Evolutionary conservation across 2,888 invertebrate genomes (phyloP).

Genomic region (Acanthosepion esculentum): DNA sequence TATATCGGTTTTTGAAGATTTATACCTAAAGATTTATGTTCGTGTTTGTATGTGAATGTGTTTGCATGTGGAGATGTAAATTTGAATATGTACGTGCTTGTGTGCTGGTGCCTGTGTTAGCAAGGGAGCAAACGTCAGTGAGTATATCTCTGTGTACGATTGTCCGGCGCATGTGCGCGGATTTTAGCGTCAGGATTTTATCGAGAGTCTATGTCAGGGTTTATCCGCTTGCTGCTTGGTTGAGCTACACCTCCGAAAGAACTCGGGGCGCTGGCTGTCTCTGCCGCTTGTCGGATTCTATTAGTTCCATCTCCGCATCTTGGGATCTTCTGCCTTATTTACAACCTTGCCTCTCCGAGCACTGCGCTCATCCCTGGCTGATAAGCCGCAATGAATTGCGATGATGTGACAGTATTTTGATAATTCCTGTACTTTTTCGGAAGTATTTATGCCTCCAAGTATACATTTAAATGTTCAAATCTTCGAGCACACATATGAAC

Average conservation of each 20-base stretch:
- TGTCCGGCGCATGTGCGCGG: not conserved
- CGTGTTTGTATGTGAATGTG: too few relatives aligned
- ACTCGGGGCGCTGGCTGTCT: not conserved
- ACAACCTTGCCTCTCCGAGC: too few relatives aligned
- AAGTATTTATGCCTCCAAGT: too few relatives aligned
- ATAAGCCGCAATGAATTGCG: not conserved
- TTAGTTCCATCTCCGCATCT: not conserved
- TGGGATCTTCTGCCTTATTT: not conserved
- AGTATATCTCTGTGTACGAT: not conserved
- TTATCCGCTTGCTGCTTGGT: conserved; percentile 13
- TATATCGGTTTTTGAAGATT: too few relatives aligned
- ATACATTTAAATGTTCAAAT: too few relatives aligned
- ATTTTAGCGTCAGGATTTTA: not conserved
- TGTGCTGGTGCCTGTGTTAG: not conserved
- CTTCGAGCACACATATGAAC: too few relatives aligned
- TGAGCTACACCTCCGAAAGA: not conserved
- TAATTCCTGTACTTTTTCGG: not conserved
- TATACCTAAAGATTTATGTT: too few relatives aligned
- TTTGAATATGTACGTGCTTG: not conserved
- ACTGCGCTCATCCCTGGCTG: not conserved
- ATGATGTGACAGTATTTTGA: not conserved
- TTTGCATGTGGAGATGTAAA: too few relatives aligned
- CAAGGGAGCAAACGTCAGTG: not conserved
- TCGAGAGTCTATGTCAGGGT: not conserved
- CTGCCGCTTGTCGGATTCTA: conserved; percentile 9